Evolutionary conservation across 2,888 invertebrate genomes (phyloP), one percentile per base, ranked within the genome.

Genomic region (Holacanthella duospinosa): DNA sequence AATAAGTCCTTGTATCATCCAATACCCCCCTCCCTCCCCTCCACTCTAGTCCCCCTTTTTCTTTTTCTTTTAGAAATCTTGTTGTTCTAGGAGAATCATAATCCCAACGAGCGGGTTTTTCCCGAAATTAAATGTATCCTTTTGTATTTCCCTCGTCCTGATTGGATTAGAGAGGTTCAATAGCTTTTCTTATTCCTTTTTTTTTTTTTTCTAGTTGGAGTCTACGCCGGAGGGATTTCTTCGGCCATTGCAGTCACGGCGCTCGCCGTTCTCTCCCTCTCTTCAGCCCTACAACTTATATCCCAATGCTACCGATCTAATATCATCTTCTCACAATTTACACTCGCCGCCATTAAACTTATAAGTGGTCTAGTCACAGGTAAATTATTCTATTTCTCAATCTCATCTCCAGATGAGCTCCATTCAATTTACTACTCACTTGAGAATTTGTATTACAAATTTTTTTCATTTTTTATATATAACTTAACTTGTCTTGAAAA

Each of bases 211-310:
- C 55, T 81, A 91, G 91, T 85, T 78, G 87, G 87, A 53, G 89
- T 90, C 64, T 86, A 86, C 80, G 83, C 89, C 74, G 87, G 90
- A 59, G 92, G 92, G 59, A 80, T 90, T 70, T 84, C 89, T 67
- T 89, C 87, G 4, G 83, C 85, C n/a, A 78, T 85, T 63, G 87
- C 89, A 59, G 86, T 89, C 54, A 79, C 84, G 1, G 79, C 86
- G 59, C 80, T 91, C 68, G 89, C 86, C 54, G 78, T 89, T 62
- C 87, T 88, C 79, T 89, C 89, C 78, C 79, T 88, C 65, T 79
- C 90, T 66, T 86, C 89, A 60, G 84, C 91, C 66, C 82, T 91
- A 68, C 91, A 91, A 77, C 82, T 92, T 67, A 84, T 86, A 67
- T 80, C 89, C 79, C 84, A 86, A 74, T 91, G 90, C 79, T 85